Evolutionary conservation across 1,140 invertebrate species (phyloP), one percentile per base, ranked within the genome.

Genomic region (Macrobrachium rosenbergii): DNA sequence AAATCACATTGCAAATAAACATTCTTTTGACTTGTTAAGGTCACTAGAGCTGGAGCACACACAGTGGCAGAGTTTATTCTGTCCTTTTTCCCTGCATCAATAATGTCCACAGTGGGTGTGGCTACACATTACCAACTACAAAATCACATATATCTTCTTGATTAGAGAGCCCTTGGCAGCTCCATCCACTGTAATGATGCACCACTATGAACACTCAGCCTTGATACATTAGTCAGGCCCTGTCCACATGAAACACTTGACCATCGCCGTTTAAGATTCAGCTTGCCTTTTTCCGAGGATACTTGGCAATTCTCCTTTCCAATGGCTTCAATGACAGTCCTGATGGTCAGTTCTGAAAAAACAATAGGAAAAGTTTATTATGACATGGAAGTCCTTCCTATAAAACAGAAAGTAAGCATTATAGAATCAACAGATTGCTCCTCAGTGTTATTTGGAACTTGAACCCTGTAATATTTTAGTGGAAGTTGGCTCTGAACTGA

Each of bases 271-370:
- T 80, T 87, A 23, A 63, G 19, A 75, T 45, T 87, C 52, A 82
- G 45, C 85, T 87, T 87, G 78, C 78, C 85, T 87, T 87, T 81
- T n/a, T 72, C 85, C 78, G 73, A n/a, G 64, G 67, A 63, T 73
- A 73, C 78, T 82, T 87, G 85, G 79, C 85, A 87, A 60, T 64
- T 87, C 63, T 87, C 79, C 85, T 79, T 81, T 87, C 85, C 79
- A 52, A 87, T 87, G 59, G 85, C 85, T 87, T 87, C 85, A 87
- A 87, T 80, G 85, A 75, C 85, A 82, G 85, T 81, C 85, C 85
- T 82, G 85, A 87, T 87, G 85, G 85, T 87, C 85, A 87, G 67
- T 87, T 87, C 85, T 87, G 62, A 14, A 87, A 87, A 84, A 37
- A 16, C 45, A 37, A 37, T 37, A 63, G 11, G 0, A 23, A 52